Evolutionary conservation across 2,113 vertebrate genomes (phyloP), one percentile per base, ranked within the genome.

Genomic region (Phyllostomus hastatus): DNA sequence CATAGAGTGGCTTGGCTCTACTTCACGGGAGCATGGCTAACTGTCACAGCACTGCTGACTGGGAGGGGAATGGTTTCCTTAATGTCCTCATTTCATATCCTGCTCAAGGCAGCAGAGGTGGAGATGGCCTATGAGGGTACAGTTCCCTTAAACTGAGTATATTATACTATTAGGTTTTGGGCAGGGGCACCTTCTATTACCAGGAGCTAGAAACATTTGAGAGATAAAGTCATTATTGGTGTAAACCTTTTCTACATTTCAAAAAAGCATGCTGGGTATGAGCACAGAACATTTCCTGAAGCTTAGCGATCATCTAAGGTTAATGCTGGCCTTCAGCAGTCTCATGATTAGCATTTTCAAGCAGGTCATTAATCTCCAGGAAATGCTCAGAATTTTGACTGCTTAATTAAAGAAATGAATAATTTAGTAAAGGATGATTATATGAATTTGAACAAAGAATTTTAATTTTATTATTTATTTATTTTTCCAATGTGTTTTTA

Each of bases 371-470:
- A 92, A 91, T 94, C 93, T 95, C 57, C 38, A 83, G 82, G 93
- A 96, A 95, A 90, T 94, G 86, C 59, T 96, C 24, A 54, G 79
- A 48, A 78, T 95, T 96, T 85, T 76, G 46, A 94, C 78, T 89
- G 48, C 90, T 88, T 90, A 92, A 95, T 52, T 94, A 86, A 96
- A 88, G 69, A 67, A 79, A 87, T 94, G 89, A 95, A 94, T 93
- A 96, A 96, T 96, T 96, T 92, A 72, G 79, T 95, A 43, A 97
- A 78, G 88, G 93, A 96, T 84, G 79, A 91, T 94, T 91, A 88
- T 59, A 82, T 54, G 66, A 93, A 93, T 90, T 84, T 95, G 81
- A 88, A 91, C 72, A 94, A 97, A 81, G 76, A 31, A 28, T 31
- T 64, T 64, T 31, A 5, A 59, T 64, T 64, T 31, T 64, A 26